Percentiles rank a stretch among this genome's conserved stretches.
phyloP scores from a whole-genome alignment of 1,140 invertebrate species.

The Camponotus vicinus region DNA sequence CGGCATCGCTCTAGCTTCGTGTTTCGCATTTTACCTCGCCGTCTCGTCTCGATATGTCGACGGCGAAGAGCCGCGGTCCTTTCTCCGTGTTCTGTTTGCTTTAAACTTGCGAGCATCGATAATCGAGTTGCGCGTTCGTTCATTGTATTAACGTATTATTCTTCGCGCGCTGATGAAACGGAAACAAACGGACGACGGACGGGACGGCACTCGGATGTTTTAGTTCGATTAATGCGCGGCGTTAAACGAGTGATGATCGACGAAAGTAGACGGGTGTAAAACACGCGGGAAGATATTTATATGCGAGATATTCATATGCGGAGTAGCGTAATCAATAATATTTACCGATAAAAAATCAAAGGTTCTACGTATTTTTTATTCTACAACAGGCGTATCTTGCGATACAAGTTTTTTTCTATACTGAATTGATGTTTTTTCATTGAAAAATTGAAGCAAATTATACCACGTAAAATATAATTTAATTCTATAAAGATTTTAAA shows the following conservation, averaged over 20 bases:
- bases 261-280: background rate
- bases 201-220: conserved; percentile 26
- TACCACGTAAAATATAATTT: background rate
- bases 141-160: conserved; percentile 59
- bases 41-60: background rate
- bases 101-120: conserved; percentile 48
- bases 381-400: too few relatives aligned
- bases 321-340: background rate
- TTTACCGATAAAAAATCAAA: background rate
- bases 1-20: conserved; percentile 51
- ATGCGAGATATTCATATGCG: background rate
- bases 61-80: background rate
- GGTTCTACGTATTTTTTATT: background rate
- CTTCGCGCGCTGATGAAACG: conserved; percentile 54
- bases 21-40: conserved; percentile 65
- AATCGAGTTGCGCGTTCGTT: conserved; percentile 45
- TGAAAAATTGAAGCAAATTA: background rate
- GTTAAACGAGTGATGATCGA: conserved; percentile 35
- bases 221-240: conserved; percentile 51
- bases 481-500: background rate
- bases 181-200: conserved; percentile 49
- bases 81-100: conserved; percentile 42
- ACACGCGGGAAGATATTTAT: conserved; percentile 2
- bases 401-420: background rate
- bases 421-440: background rate